A percentile compares a stretch with the other conserved stretches of the same genome.
These are phyloP conservation scores for Meliscaeva auricollis DNA, from an alignment of 2,888 invertebrate species.

Conservation along the genomic window DNA sequence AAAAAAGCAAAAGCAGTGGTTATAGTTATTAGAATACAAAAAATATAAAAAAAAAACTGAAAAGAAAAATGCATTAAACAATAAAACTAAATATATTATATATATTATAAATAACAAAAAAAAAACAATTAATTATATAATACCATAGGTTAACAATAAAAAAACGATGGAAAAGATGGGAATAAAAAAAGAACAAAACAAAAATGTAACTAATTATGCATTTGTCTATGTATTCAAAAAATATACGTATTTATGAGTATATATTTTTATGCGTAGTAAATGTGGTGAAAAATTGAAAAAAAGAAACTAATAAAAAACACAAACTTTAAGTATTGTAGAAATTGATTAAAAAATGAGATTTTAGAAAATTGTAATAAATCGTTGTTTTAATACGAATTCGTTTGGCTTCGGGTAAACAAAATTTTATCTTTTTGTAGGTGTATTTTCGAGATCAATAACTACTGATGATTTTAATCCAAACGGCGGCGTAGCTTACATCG, in stretches of 20 bases:
- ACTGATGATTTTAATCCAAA: too few relatives aligned
- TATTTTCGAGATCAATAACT: too few relatives aligned
- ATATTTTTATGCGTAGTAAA: slow-evolving; percentile 52
- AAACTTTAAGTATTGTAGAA: slow-evolving; percentile 76
- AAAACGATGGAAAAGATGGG: slow-evolving; percentile 1
- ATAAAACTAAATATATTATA: slow-evolving; percentile 66
- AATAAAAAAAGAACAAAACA: slow-evolving; percentile 73
- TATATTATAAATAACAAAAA: slow-evolving; percentile 44
- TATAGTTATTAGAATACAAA: slow-evolving; percentile 49
- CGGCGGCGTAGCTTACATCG: too few relatives aligned
- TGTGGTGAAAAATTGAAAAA: slow-evolving; percentile 43
- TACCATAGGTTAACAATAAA: slow-evolving; percentile 70
- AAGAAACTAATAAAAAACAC: slow-evolving; percentile 53
- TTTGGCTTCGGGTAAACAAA: background rate
- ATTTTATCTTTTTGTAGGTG: too few relatives aligned
- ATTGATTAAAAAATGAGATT: slow-evolving; percentile 77
- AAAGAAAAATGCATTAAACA: slow-evolving; percentile 63
- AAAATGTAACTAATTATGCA: slow-evolving; percentile 66
- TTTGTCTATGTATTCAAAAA: slow-evolving; percentile 63
- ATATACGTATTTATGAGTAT: slow-evolving; percentile 56
- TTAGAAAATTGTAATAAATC: slow-evolving; percentile 76
- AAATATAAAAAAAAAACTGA: slow-evolving; percentile 32
- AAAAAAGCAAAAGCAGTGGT: slow-evolving; percentile 65
- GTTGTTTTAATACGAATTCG: slow-evolving; percentile 50
- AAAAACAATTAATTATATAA: slow-evolving; percentile 59